These are phyloP conservation scores for Zaprionus camerounensis DNA, from an alignment of 1,140 invertebrate genomes.

Conservation along the genomic window DNA sequence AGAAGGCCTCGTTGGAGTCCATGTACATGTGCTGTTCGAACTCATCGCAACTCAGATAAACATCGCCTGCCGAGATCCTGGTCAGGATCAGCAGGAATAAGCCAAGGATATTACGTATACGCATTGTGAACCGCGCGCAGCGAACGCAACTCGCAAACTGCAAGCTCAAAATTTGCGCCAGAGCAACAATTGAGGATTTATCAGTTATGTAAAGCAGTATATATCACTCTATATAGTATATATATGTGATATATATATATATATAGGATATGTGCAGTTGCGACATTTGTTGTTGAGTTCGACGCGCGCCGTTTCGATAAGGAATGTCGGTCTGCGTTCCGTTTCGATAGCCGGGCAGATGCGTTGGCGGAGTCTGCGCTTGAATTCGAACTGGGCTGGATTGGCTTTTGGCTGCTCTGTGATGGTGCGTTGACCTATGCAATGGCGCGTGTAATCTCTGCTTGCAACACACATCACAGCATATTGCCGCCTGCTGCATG, in stretches of 20 bases:
- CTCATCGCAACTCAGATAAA: slow-evolving; percentile 74
- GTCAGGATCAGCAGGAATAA: slow-evolving; percentile 27
- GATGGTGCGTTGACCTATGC: slow-evolving; percentile 11
- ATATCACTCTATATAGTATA: neutral
- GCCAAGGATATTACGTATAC: slow-evolving; percentile 29
- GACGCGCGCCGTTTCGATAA: slow-evolving; percentile 47
- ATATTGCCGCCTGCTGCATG: neutral
- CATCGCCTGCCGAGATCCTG: slow-evolving; percentile 49
- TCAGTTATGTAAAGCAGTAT: slow-evolving; percentile 26
- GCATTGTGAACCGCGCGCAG: slow-evolving; percentile 40
- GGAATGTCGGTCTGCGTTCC: slow-evolving; percentile 64
- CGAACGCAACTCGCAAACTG: slow-evolving; percentile 36
- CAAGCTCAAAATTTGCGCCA: neutral
- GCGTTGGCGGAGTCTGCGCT: neutral
- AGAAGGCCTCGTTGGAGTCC: slow-evolving; percentile 69
- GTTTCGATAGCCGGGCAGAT: slow-evolving; percentile 32
- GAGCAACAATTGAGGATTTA: slow-evolving; percentile 19
- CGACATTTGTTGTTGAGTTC: slow-evolving; percentile 1
- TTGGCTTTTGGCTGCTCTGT: slow-evolving; percentile 1
- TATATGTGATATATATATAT: neutral
- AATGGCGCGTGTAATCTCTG: slow-evolving; percentile 16
- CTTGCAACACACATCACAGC: neutral
- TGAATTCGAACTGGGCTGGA: neutral
- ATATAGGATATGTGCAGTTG: neutral
- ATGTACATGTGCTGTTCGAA: slow-evolving; percentile 64